Base-by-base conservation (phyloP, 1,140 invertebrate species). In the Popillia japonica region DNA sequence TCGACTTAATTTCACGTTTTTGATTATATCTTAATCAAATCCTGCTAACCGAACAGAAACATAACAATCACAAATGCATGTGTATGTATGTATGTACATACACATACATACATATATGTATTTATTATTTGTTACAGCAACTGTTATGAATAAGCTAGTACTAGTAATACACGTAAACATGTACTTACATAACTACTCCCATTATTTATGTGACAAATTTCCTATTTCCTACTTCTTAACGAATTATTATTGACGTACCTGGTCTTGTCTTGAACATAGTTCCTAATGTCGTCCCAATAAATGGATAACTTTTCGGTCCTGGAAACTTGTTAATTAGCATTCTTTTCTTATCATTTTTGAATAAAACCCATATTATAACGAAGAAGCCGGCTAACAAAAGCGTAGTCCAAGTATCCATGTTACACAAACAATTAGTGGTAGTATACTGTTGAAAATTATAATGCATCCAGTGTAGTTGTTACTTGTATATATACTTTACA, bases 221-320 rank as follows among this genome's bases (percentile, higher is more conserved):
- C 9, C 7, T 9, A 10, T 48, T n/a, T 10, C 9, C 1, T 14
- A 48, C 8, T 42, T 42, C 14, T 42, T 42, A n/a, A 55, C 6
- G 6, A 55, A 20, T 55, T 17, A 14, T 55, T 2, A 17, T 55
- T 55, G 2, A 4, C 27, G 4, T 68, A 68, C 61, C 61, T 68
- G 61, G 61, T 10, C 6, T 68, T 9, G 20, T 34, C 11, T 22
- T 68, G 27, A 68, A 68, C 27, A 27, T 23, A 27, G 22, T 7
- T 9, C 17, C 17, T 10, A 68, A 68, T 11, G 61, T 68, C 27
- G 61, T 68, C 6, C 61, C 61, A 11, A 34, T 3, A 74, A 74
- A 17, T 34, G 72, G 72, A 17, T 74, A 48, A 22, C 72, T 41
- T 41, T 74, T 41, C 34, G 72, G 72, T 6, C 42, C 42, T 9